Evolutionary conservation across 2,113 vertebrate genomes (phyloP).

Genomic region (Thalassarche chlororhynchos): DNA sequence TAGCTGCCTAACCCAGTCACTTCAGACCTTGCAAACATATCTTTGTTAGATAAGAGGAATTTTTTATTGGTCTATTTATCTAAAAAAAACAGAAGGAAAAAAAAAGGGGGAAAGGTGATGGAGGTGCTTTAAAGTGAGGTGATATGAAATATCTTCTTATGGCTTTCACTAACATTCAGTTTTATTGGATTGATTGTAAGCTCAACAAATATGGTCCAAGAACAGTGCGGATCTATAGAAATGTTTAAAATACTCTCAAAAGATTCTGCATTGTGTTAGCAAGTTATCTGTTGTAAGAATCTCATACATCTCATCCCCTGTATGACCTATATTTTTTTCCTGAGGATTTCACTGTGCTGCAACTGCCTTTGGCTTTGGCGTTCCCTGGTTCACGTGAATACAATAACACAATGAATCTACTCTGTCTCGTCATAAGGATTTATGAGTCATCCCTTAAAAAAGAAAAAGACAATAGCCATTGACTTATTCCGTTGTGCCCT

Average conservation of each 20-base stretch:
- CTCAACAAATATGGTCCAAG: neutral
- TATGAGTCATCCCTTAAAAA: neutral
- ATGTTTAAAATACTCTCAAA: neutral
- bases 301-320: neutral
- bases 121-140: neutral
- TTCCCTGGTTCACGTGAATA: neutral
- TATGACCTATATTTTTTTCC: neutral
- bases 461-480: neutral
- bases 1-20: neutral
- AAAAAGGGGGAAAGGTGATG: neutral
- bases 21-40: neutral
- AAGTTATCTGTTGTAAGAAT: neutral
- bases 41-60: neutral
- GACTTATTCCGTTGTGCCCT: neutral
- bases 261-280: neutral
- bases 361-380: neutral
- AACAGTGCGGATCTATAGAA: neutral
- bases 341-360: neutral
- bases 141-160: neutral
- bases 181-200: neutral
- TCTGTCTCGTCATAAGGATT: neutral
- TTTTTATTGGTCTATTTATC: neutral
- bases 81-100: neutral
- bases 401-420: neutral
- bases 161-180: neutral